Conservation (phyloP, 2,888 invertebrate genomes). For the Diachrysia chrysitis region DNA sequence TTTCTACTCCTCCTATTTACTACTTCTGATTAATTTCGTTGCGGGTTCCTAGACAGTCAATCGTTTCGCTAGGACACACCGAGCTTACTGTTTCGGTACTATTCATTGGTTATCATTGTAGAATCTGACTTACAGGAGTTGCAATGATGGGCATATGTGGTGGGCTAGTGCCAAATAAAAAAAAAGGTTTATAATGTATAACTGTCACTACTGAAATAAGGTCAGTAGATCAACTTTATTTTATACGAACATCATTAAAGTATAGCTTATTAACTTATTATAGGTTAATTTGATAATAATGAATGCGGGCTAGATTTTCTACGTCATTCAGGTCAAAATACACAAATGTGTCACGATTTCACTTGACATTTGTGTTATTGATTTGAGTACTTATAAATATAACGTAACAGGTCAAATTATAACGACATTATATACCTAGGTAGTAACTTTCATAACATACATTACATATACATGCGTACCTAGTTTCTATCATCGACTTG, state of each 20-base stretch:
- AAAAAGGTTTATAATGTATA: no score
- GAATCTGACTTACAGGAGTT: no score
- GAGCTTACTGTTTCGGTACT: no score
- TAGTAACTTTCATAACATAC: not conserved
- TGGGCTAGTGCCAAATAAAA: no score
- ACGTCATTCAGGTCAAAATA: not conserved
- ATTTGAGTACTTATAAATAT: not conserved
- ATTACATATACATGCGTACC: not conserved
- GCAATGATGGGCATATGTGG: no score
- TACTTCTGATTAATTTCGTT: no score
- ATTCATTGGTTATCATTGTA: no score
- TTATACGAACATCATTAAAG: not conserved
- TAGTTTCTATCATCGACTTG: no score
- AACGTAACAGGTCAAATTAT: not conserved
- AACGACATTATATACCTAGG: not conserved
- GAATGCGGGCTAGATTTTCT: not conserved
- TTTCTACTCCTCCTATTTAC: no score
- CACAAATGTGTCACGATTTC: constrained; percentile 3
- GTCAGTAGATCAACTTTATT: not conserved
- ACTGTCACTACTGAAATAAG: not conserved
- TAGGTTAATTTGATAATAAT: not conserved
- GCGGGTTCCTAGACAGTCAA: no score
- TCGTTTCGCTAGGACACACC: no score
- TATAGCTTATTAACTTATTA: not conserved
- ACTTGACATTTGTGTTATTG: not conserved